Evolutionary conservation across 2,888 invertebrate genomes (phyloP).

Genomic region (Xylocampa areola): DNA sequence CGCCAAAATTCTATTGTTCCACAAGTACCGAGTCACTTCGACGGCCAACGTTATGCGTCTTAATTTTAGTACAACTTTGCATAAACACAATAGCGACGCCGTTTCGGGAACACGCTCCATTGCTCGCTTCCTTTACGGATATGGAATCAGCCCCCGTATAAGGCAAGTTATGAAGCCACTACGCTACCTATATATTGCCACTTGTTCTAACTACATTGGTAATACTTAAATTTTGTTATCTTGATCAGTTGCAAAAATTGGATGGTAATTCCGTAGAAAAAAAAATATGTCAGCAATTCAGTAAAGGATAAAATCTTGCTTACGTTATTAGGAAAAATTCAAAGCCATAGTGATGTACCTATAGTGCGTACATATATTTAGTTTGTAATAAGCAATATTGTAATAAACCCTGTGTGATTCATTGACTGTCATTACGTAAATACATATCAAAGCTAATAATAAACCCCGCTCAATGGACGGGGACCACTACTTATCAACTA

Average conservation of each 20-base stretch:
- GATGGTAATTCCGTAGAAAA: no score
- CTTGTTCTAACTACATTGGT: constrained; percentile 59
- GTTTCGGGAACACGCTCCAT: constrained; percentile 63
- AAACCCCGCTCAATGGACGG: no score
- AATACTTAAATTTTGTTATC: constrained; percentile 35
- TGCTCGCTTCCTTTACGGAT: constrained; percentile 71
- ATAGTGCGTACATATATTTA: no score
- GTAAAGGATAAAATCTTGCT: no score
- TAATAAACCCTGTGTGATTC: no score
- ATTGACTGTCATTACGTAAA: no score
- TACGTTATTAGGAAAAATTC: no score
- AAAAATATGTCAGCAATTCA: no score
- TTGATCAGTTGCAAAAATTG: constrained; percentile 29
- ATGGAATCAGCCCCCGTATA: constrained; percentile 59
- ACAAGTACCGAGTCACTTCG: constrained; percentile 3
- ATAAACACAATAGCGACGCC: constrained; percentile 72
- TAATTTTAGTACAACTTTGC: constrained; percentile 60
- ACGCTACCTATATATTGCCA: constrained; percentile 65
- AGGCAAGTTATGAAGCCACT: constrained; percentile 61
- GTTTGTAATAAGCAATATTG: no score
- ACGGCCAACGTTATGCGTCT: constrained; percentile 36
- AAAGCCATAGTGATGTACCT: no score
- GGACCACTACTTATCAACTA: no score
- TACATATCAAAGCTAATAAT: no score
- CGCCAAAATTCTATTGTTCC: constrained; percentile 41